These are phyloP conservation scores for Tachystola acroxantha DNA, from an alignment of 2,888 invertebrate genomes.

Conservation along the genomic window DNA sequence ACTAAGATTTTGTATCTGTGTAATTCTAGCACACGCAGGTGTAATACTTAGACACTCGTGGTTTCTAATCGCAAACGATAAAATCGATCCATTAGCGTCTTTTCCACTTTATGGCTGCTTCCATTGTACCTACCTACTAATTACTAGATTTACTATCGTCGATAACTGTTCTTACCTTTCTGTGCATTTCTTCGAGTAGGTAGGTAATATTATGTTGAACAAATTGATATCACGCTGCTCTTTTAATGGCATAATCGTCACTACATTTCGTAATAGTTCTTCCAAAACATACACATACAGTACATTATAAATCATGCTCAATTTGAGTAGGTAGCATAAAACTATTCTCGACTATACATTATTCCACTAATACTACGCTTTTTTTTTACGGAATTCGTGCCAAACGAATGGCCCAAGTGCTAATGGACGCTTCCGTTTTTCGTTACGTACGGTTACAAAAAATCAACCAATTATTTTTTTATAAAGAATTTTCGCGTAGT, in stretches of 20 bases:
- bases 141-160: background rate
- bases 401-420: constrained; percentile 19
- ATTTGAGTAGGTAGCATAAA: background rate
- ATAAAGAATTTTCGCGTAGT: background rate
- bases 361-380: constrained; percentile 16
- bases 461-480: background rate
- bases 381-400: constrained; percentile 19
- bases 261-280: too few species aligned
- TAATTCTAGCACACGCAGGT: too few species aligned
- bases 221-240: too few species aligned
- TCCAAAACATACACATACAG: too few species aligned
- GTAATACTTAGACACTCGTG: too few species aligned
- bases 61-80: background rate
- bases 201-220: too few species aligned
- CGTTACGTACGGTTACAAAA: constrained; percentile 2
- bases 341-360: constrained; percentile 2
- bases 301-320: too few species aligned
- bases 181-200: too few species aligned
- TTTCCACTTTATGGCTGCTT: background rate
- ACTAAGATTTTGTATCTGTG: too few species aligned
- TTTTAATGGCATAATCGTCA: too few species aligned
- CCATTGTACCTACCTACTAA: background rate
- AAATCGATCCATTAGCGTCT: background rate
- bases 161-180: too few species aligned
- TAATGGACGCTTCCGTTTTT: constrained; percentile 30